Conservation (phyloP, 2,113 vertebrate species). For the Laterallus jamaicensis region DNA sequence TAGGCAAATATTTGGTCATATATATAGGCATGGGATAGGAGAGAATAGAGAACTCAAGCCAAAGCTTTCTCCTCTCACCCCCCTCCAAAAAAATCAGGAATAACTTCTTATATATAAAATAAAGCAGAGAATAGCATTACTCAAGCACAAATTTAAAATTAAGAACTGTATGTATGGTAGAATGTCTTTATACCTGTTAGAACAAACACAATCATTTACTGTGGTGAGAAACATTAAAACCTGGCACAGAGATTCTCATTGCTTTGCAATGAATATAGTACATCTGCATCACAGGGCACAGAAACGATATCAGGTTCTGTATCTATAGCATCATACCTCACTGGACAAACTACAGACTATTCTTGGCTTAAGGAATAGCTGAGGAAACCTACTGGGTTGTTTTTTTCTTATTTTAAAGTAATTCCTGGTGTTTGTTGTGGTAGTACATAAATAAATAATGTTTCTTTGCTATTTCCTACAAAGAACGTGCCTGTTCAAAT, state of each 20-base stretch:
- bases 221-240: not conserved
- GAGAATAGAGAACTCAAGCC: not conserved
- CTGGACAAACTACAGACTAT: not conserved
- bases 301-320: not conserved
- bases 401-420: not conserved
- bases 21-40: not conserved
- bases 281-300: not conserved
- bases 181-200: not conserved
- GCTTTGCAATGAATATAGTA: not conserved
- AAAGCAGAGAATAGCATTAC: not conserved
- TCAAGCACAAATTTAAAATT: not conserved
- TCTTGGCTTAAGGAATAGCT: not conserved
- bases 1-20: not conserved
- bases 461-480: not conserved
- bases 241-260: not conserved
- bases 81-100: not conserved
- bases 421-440: not conserved
- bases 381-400: not conserved
- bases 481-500: not conserved
- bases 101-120: not conserved
- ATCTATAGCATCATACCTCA: not conserved
- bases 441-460: not conserved
- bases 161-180: not conserved
- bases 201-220: not conserved
- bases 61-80: not conserved